A percentile compares a stretch with the other conserved stretches of the same genome.
Conservation (phyloP, 2,797 vertebrate genomes). For the Remorina albescens region DNA sequence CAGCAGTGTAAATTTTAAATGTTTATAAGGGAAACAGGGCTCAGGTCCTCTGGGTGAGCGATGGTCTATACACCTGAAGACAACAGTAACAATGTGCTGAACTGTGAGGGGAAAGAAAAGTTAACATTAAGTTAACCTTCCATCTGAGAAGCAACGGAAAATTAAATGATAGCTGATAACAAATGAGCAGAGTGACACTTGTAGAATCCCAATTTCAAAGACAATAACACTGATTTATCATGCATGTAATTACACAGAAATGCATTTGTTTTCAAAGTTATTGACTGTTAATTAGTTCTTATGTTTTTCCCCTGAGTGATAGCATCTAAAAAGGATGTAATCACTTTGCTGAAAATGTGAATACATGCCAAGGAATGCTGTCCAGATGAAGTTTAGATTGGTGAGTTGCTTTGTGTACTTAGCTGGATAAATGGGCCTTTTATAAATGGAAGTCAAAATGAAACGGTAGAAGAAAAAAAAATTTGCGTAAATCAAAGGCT, state of each 20-base stretch:
- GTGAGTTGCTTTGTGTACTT: slow-evolving; percentile 13
- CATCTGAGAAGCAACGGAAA: slow-evolving; percentile 9
- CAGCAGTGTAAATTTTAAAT: slow-evolving; percentile 1
- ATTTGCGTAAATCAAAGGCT: slow-evolving; percentile 52
- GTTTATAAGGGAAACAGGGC: background rate
- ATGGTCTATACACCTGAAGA: slow-evolving; percentile 1
- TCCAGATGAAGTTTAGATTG: slow-evolving; percentile 12
- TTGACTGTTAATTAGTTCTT: slow-evolving; percentile 22
- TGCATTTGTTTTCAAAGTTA: slow-evolving; percentile 34
- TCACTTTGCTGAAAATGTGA: slow-evolving; percentile 9
- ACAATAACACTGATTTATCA: slow-evolving; percentile 33
- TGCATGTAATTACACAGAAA: slow-evolving; percentile 25
- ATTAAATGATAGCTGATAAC: background rate
- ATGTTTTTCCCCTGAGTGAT: slow-evolving; percentile 18
- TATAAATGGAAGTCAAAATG: slow-evolving; percentile 37
- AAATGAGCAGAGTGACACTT: slow-evolving; percentile 30
- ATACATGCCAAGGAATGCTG: slow-evolving; percentile 5
- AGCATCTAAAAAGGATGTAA: slow-evolving; percentile 17
- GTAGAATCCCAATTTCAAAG: slow-evolving; percentile 7
- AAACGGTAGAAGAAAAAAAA: slow-evolving; percentile 10
- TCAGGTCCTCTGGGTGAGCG: slow-evolving; percentile 18
- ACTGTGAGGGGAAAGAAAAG: slow-evolving; percentile 1
- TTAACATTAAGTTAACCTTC: slow-evolving; percentile 16
- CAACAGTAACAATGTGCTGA: slow-evolving; percentile 34
- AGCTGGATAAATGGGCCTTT: slow-evolving; percentile 25